Evolutionary conservation across 1,140 invertebrate species (phyloP).

Genomic region (Stenopsyche tienmushanensis): DNA sequence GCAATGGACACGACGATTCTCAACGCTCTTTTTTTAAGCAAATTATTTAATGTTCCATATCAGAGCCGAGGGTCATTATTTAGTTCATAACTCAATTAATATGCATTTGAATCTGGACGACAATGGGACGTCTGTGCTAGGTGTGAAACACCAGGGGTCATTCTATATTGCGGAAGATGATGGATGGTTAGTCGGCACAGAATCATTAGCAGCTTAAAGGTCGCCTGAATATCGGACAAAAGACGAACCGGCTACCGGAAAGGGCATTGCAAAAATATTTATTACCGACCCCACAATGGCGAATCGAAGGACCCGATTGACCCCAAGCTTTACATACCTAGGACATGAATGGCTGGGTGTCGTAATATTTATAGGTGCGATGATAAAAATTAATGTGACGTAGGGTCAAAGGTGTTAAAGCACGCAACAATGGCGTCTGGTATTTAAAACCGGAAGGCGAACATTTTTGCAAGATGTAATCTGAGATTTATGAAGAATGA

Average conservation of each 20-base stretch:
- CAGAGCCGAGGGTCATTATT: slow-evolving; percentile 20
- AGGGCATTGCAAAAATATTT: slow-evolving; percentile 20
- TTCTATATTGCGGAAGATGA: background rate
- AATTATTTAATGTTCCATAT: slow-evolving; percentile 29
- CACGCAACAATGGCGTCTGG: too few relatives aligned
- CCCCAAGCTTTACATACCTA: background rate
- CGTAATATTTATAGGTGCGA: background rate
- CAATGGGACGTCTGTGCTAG: background rate
- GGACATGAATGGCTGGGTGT: slow-evolving; percentile 1
- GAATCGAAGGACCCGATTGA: background rate
- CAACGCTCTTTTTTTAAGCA: too few relatives aligned
- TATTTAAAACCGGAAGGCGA: slow-evolving; percentile 2
- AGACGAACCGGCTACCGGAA: background rate
- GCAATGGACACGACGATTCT: too few relatives aligned
- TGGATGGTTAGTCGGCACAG: background rate
- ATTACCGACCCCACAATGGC: slow-evolving; percentile 15
- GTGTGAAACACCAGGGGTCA: background rate
- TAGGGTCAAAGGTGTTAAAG: slow-evolving; percentile 1
- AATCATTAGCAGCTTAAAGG: slow-evolving; percentile 26
- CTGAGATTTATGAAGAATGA: slow-evolving; percentile 1
- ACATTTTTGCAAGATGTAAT: slow-evolving; percentile 19
- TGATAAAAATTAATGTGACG: slow-evolving; percentile 12
- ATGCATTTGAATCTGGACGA: slow-evolving; percentile 19
- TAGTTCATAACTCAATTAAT: slow-evolving; percentile 26
- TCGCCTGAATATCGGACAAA: slow-evolving; percentile 11